Evolutionary conservation across 2,797 vertebrate species (phyloP).

Genomic region (Propithecus perrieri): DNA sequence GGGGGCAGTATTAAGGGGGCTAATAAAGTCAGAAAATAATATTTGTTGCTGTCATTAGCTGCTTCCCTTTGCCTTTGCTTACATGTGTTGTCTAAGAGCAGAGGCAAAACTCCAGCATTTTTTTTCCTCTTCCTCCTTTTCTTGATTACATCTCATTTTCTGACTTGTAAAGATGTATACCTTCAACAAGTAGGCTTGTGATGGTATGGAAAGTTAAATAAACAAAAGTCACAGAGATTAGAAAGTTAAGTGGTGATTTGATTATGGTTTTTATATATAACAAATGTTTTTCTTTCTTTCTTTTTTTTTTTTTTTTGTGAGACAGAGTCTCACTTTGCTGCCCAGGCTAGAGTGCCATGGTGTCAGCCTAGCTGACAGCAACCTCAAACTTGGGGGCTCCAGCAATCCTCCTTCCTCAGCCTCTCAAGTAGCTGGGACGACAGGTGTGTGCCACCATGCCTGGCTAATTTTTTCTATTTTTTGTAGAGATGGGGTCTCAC

Average conservation of each 20-base stretch:
- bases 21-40: neutral
- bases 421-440: too few species aligned
- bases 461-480: too few species aligned
- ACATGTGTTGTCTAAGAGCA: neutral
- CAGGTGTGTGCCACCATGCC: too few species aligned
- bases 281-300: neutral
- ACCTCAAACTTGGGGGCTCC: too few species aligned
- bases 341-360: too few species aligned
- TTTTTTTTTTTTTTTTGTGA: too few species aligned
- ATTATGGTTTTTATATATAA: slow-evolving; percentile 52
- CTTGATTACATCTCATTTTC: neutral
- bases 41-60: neutral
- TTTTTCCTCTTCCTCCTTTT: neutral
- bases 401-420: too few species aligned
- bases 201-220: slow-evolving; percentile 38
- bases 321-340: too few species aligned
- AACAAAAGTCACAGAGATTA: slow-evolving; percentile 23
- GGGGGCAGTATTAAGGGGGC: neutral
- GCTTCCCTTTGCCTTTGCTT: neutral
- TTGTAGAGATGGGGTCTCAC: too few species aligned
- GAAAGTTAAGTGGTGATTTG: slow-evolving; percentile 48
- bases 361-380: too few species aligned
- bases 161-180: neutral
- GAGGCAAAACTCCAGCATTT: neutral
- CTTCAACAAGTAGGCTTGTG: slow-evolving; percentile 34